Base-by-base conservation (phyloP, 2,797 vertebrate genomes). In the Sorex maritimensis region DNA sequence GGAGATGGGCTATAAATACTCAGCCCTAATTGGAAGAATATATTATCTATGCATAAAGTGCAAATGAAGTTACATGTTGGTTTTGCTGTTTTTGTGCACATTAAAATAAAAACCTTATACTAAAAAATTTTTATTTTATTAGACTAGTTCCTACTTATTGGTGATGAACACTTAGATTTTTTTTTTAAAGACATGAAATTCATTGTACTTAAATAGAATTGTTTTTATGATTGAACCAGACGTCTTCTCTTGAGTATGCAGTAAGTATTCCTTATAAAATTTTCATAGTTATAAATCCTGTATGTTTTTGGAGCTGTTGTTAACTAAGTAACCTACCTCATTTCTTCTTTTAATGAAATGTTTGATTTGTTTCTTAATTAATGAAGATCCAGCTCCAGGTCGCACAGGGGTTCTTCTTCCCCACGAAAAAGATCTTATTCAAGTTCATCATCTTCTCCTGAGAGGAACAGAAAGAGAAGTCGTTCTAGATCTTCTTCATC, bases 311-410 rank as follows among this genome's bases (percentile, higher is more conserved):
- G 90, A 95, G 73, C 78, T 86, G 8, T 86, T 92, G 63, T 93
- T 93, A 96, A 87, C 79, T 94, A 71, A 92, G 46, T 58, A 28
- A 4, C 93, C 58, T 82, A 93, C 83, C 92, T 91, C 94, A 90
- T 95, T 93, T 97, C 91, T 97, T 97, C 96, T 94, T 97, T 96
- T 98, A 96, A 98, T 97, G 98, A 98, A 99, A 98, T 98, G 85
- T 96, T 96, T 98, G 98, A 98, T 99, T 98, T 99, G 99, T 99
- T 98, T 99, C 99, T 98, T 96, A 98, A 98, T 98, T 97, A 97
- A 98, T 98, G 99, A 99, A 99, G 99, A 99, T 99, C 99, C 99
- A 99, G 99, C 99, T 99, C 99, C 98, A 99, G 99, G 98, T 99
- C 99, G 98, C 98, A 98, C 98, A 99, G 99, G 98, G 99, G 98